Conservation (phyloP, 1,140 invertebrate genomes). For the Drosophila repletoides region DNA sequence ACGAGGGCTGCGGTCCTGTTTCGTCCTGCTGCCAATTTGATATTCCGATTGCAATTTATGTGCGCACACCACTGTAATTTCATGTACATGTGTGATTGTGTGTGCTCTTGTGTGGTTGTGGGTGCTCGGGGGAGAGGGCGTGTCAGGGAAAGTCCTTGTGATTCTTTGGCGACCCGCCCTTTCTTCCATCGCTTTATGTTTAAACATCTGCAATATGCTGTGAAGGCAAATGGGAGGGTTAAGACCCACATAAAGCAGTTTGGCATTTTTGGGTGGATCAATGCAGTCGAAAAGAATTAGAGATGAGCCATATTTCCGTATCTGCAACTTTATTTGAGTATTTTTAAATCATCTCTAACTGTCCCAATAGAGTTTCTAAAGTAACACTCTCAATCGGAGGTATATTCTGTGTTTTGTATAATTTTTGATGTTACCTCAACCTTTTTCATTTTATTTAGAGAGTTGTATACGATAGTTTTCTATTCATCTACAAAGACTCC, state of each 20-base stretch:
- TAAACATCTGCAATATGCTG: conserved; percentile 79
- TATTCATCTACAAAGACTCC: too few relatives aligned
- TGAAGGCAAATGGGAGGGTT: conserved; percentile 30
- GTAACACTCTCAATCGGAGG: too few relatives aligned
- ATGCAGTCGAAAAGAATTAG: too few relatives aligned
- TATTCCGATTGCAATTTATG: conserved; percentile 81
- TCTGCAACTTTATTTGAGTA: too few relatives aligned
- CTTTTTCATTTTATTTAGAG: too few relatives aligned
- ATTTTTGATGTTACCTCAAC: too few relatives aligned
- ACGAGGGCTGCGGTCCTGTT: conserved; percentile 40
- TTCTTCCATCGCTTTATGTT: conserved; percentile 21
- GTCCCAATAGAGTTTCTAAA: too few relatives aligned
- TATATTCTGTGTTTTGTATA: too few relatives aligned
- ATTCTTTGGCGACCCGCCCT: conserved; percentile 52
- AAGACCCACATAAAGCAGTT: conserved; percentile 31
- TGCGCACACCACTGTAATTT: conserved; percentile 46
- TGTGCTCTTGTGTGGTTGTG: conserved; percentile 9
- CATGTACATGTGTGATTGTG: conserved; percentile 11
- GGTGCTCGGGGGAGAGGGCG: conserved; percentile 7
- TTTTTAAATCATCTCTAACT: too few relatives aligned
- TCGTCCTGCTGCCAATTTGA: conserved; percentile 68
- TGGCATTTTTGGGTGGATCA: conserved; percentile 51
- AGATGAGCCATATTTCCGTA: too few relatives aligned
- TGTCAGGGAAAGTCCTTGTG: conserved; percentile 54
- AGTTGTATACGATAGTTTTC: too few relatives aligned